These are phyloP conservation scores for Leptura quadrifasciata DNA, from an alignment of 2,888 invertebrate species.

Conservation along the genomic window DNA sequence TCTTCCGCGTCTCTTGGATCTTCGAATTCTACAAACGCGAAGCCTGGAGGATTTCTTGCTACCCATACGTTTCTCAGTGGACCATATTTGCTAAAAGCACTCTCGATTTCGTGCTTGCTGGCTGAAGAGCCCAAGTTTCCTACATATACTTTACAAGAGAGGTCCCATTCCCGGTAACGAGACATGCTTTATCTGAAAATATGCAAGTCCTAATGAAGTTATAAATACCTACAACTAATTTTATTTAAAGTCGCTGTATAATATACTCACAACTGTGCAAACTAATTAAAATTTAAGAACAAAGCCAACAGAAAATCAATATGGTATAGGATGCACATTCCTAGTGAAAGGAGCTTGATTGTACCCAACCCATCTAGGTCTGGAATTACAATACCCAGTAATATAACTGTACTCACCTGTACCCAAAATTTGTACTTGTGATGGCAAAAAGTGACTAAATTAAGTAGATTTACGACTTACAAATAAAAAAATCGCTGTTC, in stretches of 20 bases:
- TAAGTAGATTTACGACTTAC: conserved; percentile 19
- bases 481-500: neutral
- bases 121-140: conserved; percentile 95
- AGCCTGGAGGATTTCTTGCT: conserved; percentile 96
- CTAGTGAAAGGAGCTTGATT: neutral
- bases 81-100: conserved; percentile 94
- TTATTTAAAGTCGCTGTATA: neutral
- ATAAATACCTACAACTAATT: neutral
- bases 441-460: neutral
- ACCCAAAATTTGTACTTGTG: conserved; percentile 8
- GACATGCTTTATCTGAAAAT: conserved; percentile 76
- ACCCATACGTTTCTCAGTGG: conserved; percentile 97
- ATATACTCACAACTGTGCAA: neutral
- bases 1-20: conserved; percentile 95
- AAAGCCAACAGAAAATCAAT: neutral
- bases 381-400: neutral
- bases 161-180: conserved; percentile 87
- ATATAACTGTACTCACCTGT: neutral
- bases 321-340: neutral
- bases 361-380: neutral
- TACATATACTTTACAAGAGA: conserved; percentile 95
- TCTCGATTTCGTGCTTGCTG: conserved; percentile 94
- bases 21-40: conserved; percentile 96
- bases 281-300: neutral
- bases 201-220: neutral